These are phyloP conservation scores for Argyra leucocephala DNA, from an alignment of 2,888 invertebrate species.

Conservation along the genomic window DNA sequence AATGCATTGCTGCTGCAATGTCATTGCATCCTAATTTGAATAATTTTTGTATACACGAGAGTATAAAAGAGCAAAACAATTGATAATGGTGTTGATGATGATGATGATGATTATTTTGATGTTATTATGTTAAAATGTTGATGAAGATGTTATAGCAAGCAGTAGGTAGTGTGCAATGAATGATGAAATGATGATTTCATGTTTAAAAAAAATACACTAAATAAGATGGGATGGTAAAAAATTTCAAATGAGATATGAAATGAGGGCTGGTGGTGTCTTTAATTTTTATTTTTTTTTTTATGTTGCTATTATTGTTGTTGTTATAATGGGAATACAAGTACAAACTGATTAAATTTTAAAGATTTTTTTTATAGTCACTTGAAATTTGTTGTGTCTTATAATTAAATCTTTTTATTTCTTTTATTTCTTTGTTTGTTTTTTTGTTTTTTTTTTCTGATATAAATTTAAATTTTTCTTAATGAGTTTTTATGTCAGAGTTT, in stretches of 20 bases:
- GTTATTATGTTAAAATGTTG: not conserved
- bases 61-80: not conserved
- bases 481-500: not conserved
- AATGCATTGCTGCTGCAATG: not conserved
- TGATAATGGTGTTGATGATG: not conserved
- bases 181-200: too few relatives aligned
- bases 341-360: too few relatives aligned
- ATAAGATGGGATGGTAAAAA: too few relatives aligned
- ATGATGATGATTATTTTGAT: not conserved
- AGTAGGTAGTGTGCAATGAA: too few relatives aligned
- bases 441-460: not conserved
- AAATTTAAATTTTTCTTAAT: not conserved
- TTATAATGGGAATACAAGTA: too few relatives aligned
- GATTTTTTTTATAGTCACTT: not conserved
- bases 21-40: not conserved
- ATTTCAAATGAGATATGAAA: too few relatives aligned
- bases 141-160: not conserved
- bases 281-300: too few relatives aligned
- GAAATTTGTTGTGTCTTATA: not conserved
- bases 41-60: not conserved
- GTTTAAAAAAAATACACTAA: too few relatives aligned
- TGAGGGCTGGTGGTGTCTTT: too few relatives aligned
- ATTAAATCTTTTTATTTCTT: not conserved
- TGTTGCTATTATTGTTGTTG: too few relatives aligned
- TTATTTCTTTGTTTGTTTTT: not conserved